These are phyloP conservation scores for Artibeus jamaicensis DNA, from an alignment of 2,797 vertebrate species.

Conservation along the genomic window DNA sequence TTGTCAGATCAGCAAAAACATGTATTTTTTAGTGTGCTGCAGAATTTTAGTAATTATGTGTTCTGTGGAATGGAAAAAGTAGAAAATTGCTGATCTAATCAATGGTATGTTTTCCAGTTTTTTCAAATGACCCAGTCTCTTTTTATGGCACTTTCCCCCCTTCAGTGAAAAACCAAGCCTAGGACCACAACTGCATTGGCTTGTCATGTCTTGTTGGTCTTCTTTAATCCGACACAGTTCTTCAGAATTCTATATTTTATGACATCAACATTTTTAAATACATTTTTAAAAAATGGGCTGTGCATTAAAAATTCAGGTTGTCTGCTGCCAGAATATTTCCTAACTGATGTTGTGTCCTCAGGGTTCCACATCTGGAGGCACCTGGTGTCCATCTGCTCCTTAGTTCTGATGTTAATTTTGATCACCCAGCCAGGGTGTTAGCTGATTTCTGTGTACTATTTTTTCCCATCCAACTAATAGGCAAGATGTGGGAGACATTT, in stretches of 20 bases:
- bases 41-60: neutral
- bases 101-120: neutral
- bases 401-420: conserved; percentile 26
- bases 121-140: neutral
- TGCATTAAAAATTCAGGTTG: neutral
- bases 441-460: neutral
- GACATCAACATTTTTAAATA: neutral
- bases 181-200: neutral
- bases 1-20: neutral
- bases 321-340: neutral
- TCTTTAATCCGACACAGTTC: neutral
- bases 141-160: neutral
- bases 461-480: neutral
- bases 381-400: neutral
- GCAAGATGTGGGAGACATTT: neutral
- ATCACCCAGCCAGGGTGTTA: neutral
- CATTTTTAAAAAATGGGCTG: neutral
- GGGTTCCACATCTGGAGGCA: neutral
- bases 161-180: neutral
- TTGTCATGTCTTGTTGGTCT: neutral
- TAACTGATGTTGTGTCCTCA: neutral
- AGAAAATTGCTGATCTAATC: neutral
- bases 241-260: neutral
- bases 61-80: neutral
- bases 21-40: neutral